Evolutionary conservation across 2,888 invertebrate species (phyloP).

Genomic region (Sthenelais limicola): DNA sequence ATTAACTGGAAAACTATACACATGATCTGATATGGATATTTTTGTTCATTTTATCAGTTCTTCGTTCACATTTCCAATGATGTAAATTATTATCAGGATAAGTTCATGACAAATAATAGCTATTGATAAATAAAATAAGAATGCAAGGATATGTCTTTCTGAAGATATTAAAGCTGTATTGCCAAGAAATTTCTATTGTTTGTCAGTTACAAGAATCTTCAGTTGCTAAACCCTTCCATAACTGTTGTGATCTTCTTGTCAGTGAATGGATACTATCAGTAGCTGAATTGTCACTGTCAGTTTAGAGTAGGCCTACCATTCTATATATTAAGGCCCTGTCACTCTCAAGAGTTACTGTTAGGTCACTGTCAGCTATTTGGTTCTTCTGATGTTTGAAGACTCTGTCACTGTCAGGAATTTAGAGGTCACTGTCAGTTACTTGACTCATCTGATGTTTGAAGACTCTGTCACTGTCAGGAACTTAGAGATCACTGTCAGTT

Average conservation of each 20-base stretch:
- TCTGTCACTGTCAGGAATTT: neutral
- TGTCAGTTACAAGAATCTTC: neutral
- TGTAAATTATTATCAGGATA: slow-evolving; percentile 15
- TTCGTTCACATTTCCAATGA: too few species aligned
- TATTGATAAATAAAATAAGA: neutral
- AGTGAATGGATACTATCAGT: too few species aligned
- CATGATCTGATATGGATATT: neutral
- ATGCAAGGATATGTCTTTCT: neutral
- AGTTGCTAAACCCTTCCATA: too few species aligned
- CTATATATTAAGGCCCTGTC: neutral
- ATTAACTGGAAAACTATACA: neutral
- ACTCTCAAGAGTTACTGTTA: neutral
- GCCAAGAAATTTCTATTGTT: neutral
- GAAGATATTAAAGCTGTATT: too few species aligned
- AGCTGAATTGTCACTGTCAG: neutral
- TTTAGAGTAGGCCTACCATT: neutral
- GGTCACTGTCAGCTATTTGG: slow-evolving; percentile 18
- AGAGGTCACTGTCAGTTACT: slow-evolving; percentile 17
- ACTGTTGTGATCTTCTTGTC: too few species aligned
- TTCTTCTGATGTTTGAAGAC: neutral
- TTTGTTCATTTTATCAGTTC: neutral
- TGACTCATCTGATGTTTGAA: neutral
- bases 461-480: slow-evolving; percentile 22
- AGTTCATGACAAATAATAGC: neutral
- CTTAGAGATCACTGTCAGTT: too few species aligned